A percentile compares a stretch with the other conserved stretches of the same genome.
phyloP scores from a whole-genome alignment of 2,888 invertebrate genomes.

The Drosophila fulvimacula region DNA sequence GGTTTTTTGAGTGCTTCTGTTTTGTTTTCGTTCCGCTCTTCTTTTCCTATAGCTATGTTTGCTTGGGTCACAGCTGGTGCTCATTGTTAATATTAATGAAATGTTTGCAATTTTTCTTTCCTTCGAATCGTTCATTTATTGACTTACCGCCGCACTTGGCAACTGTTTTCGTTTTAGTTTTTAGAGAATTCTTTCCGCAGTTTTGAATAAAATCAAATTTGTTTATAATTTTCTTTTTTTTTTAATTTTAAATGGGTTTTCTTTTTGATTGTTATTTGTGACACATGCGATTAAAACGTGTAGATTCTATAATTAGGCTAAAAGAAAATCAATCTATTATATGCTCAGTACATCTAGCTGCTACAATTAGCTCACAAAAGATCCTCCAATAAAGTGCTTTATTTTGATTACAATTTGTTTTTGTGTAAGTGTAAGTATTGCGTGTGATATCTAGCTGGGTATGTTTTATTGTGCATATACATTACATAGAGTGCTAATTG shows the following conservation, averaged over 20 bases:
- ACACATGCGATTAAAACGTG: constrained; percentile 68
- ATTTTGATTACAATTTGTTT: not conserved
- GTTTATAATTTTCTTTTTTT: constrained; percentile 3
- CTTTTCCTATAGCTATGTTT: constrained; percentile 40
- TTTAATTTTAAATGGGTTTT: constrained; percentile 1
- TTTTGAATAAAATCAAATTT: not conserved
- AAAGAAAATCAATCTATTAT: constrained; percentile 1
- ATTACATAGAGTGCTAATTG: constrained; percentile 39
- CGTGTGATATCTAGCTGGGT: constrained; percentile 25
- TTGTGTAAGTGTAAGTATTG: constrained; percentile 37
- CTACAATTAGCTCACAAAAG: not conserved
- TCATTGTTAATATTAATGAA: constrained; percentile 46
- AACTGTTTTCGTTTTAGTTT: constrained; percentile 31
- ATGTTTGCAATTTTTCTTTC: constrained; percentile 17
- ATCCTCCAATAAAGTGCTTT: not conserved
- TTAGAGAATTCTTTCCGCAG: not conserved
- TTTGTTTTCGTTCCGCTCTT: constrained; percentile 17
- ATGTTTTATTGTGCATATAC: constrained; percentile 27
- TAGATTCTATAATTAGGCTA: constrained; percentile 40
- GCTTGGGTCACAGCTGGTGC: constrained; percentile 55
- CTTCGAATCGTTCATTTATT: constrained; percentile 12
- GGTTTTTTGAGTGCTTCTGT: constrained; percentile 14
- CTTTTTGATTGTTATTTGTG: constrained; percentile 32
- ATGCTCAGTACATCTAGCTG: constrained; percentile 25
- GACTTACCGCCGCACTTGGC: constrained; percentile 48